Conservation (phyloP, 1,140 invertebrate genomes). For the Semibalanus balanoides region DNA sequence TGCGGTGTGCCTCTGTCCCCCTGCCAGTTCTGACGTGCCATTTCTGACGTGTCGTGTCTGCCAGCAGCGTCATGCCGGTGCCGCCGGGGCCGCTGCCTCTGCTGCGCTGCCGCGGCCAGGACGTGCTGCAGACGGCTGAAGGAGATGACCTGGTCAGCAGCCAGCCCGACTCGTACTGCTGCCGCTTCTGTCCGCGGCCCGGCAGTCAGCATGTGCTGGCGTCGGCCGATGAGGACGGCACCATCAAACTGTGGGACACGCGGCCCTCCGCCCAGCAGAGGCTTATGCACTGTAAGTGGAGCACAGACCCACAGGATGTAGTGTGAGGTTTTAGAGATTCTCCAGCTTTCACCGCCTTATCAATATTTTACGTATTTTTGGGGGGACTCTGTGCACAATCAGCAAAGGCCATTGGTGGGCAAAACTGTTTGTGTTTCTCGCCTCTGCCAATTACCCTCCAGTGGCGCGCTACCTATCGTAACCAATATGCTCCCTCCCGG, state of each 20-base stretch:
- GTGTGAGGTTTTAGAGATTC: too few species aligned
- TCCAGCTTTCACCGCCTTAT: too few species aligned
- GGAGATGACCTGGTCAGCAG: not conserved
- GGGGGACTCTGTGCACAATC: too few species aligned
- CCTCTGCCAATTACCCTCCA: too few species aligned
- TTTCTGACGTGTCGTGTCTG: not conserved
- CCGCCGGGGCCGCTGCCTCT: not conserved
- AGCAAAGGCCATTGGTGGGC: too few species aligned
- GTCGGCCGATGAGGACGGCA: not conserved
- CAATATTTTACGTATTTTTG: too few species aligned
- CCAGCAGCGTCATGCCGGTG: not conserved
- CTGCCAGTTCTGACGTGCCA: too few species aligned
- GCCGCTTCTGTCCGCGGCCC: not conserved
- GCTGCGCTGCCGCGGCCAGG: not conserved
- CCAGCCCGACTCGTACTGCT: not conserved
- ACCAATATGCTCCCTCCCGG: too few species aligned
- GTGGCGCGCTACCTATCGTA: too few species aligned
- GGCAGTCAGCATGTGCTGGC: not conserved
- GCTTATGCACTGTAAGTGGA: not conserved
- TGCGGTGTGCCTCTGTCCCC: too few species aligned
- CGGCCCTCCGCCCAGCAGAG: not conserved
- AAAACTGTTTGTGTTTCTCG: too few species aligned
- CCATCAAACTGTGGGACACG: not conserved
- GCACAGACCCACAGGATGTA: too few species aligned
- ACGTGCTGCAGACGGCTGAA: not conserved